Conservation (phyloP, 2,113 vertebrate species). For the Pelecanoides urinatrix region DNA sequence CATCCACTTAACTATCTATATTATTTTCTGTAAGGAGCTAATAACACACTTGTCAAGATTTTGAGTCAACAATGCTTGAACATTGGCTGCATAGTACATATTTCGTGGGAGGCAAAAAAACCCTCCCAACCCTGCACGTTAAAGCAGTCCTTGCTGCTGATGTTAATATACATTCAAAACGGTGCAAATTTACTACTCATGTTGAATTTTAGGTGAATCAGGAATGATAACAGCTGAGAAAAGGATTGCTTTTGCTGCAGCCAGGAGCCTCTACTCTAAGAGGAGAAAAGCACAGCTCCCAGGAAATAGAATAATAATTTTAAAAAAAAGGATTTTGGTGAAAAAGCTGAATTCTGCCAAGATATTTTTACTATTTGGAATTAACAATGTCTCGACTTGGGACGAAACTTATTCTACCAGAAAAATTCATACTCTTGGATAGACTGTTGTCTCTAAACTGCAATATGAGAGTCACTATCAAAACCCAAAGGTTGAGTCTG, state of each 20-base stretch:
- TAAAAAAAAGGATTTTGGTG: not conserved
- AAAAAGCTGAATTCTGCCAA: not conserved
- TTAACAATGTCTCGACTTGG: not conserved
- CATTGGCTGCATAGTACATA: not conserved
- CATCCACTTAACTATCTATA: not conserved
- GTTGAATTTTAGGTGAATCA: not conserved
- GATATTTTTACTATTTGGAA: not conserved
- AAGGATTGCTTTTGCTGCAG: not conserved
- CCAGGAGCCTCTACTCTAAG: not conserved
- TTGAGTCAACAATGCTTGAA: not conserved
- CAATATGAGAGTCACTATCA: not conserved
- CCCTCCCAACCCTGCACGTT: fast-evolving
- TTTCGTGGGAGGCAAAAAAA: not conserved
- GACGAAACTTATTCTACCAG: not conserved
- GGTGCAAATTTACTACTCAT: not conserved
- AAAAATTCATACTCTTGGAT: not conserved
- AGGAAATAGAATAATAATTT: not conserved
- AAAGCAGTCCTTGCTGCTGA: not conserved
- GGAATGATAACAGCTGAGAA: not conserved
- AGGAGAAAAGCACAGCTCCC: not conserved
- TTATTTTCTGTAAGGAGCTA: slow-evolving; percentile 9
- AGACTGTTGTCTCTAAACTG: slow-evolving; percentile 66
- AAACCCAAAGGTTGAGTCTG: slow-evolving; percentile 50
- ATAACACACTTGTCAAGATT: not conserved
- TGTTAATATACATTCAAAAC: not conserved